A percentile compares a stretch with the other conserved stretches of the same genome.
Evolutionary conservation across 2,113 vertebrate genomes (phyloP).

Genomic region (Microtus richardsoni): DNA sequence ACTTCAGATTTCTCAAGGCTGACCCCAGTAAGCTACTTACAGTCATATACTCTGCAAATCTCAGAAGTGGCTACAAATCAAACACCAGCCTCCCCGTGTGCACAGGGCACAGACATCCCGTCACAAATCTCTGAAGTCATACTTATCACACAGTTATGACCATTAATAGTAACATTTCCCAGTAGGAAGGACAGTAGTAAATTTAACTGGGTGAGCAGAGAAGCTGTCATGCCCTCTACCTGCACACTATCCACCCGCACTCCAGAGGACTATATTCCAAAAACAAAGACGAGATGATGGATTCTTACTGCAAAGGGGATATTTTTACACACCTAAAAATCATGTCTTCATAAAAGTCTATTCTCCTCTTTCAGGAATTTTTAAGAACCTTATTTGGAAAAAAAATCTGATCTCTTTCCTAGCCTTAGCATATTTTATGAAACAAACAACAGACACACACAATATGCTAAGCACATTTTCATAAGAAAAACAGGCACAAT

Average conservation of each 20-base stretch:
- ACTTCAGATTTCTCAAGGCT: background rate
- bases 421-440: background rate
- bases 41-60: slow-evolving; percentile 53
- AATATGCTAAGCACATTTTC: background rate
- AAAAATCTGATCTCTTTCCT: background rate
- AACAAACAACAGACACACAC: slow-evolving; percentile 27
- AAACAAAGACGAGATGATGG: background rate
- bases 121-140: slow-evolving; percentile 59
- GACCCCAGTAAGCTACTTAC: slow-evolving; percentile 15
- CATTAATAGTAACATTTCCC: slow-evolving; percentile 51
- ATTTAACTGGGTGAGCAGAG: slow-evolving; percentile 10
- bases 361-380: background rate
- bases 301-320: background rate
- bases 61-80: slow-evolving; percentile 55
- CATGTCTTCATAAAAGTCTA: background rate
- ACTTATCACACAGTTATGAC: slow-evolving; percentile 41
- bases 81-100: background rate
- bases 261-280: background rate
- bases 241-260: background rate
- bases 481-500: background rate
- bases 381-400: background rate
- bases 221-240: background rate
- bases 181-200: slow-evolving; percentile 30
- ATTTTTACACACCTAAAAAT: background rate
- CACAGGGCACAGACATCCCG: background rate